Evolutionary conservation across 2,113 vertebrate species (phyloP).

Genomic region (Crypturellus undulatus): DNA sequence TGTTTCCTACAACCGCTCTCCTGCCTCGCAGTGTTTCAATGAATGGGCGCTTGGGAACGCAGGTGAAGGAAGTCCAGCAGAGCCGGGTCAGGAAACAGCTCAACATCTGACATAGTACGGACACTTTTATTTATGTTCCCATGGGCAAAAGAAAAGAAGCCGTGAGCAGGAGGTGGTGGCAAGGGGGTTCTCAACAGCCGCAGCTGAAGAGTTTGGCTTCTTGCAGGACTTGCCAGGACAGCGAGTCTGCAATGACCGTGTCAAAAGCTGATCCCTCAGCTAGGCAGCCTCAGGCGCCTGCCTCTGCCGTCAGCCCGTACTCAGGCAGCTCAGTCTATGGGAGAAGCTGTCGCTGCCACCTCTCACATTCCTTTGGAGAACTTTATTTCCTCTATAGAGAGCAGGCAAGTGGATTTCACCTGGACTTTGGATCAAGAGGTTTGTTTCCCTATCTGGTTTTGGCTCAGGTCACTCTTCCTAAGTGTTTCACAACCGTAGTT

Average conservation of each 20-base stretch:
- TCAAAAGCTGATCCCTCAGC: background rate
- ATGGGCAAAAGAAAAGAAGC: background rate
- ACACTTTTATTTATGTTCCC: background rate
- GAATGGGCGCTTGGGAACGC: background rate
- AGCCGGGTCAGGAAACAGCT: slow-evolving; percentile 13
- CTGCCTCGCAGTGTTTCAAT: background rate
- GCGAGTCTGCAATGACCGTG: background rate
- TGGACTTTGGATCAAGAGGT: background rate
- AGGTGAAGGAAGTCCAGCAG: background rate
- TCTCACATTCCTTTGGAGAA: background rate
- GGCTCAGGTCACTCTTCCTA: background rate
- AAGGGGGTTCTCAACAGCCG: background rate
- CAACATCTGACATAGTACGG: background rate
- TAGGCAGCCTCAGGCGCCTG: no score
- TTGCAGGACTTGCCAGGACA: background rate
- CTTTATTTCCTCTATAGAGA: background rate
- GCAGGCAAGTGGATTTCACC: background rate
- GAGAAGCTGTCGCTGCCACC: background rate
- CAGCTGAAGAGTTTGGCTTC: background rate
- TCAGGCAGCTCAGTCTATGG: background rate
- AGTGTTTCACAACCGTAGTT: background rate
- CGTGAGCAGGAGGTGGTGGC: background rate
- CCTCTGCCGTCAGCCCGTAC: background rate
- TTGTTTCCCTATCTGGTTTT: background rate
- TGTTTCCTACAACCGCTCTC: background rate